Evolutionary conservation across 1,140 invertebrate species (phyloP).

Genomic region (Drosophila arawakana): DNA sequence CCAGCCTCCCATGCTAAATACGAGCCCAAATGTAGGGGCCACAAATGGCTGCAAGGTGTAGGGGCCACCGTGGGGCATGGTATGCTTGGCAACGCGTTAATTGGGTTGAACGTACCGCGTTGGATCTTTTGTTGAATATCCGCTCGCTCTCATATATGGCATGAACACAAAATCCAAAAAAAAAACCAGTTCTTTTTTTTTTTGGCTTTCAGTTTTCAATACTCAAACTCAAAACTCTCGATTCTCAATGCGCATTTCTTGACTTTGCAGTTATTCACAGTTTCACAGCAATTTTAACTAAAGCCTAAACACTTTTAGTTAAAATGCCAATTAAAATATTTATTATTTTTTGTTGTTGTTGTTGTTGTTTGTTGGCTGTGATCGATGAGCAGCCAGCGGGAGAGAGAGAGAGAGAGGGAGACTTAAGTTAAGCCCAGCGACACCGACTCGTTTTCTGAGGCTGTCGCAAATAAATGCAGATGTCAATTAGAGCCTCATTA

Average conservation of each 20-base stretch:
- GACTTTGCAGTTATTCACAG: conserved; percentile 3
- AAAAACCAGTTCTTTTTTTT: conserved; percentile 48
- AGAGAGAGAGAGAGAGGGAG: too few species aligned
- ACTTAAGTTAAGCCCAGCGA: neutral
- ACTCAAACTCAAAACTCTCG: conserved; percentile 7
- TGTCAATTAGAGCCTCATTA: conserved; percentile 85
- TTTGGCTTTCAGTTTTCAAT: conserved; percentile 39
- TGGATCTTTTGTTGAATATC: conserved; percentile 50
- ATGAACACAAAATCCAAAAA: neutral
- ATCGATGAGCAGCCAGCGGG: conserved; percentile 61
- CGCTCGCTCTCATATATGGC: conserved; percentile 18
- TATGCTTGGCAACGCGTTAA: conserved; percentile 60
- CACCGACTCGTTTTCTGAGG: neutral
- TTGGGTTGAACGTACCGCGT: conserved; percentile 78
- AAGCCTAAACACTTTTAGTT: conserved; percentile 85
- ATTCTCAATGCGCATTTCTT: conserved; percentile 32
- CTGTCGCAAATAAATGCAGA: conserved; percentile 80
- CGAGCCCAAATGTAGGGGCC: neutral
- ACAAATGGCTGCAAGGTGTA: neutral
- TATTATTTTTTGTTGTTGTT: conserved; percentile 42
- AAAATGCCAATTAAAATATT: conserved; percentile 85
- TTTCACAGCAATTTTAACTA: conserved; percentile 82
- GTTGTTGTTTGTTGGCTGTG: conserved; percentile 49
- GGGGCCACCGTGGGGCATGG: neutral
- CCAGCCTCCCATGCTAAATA: conserved; percentile 25